phyloP scores from a whole-genome alignment of 2,113 vertebrate species.

The Calyptomena viridis region DNA sequence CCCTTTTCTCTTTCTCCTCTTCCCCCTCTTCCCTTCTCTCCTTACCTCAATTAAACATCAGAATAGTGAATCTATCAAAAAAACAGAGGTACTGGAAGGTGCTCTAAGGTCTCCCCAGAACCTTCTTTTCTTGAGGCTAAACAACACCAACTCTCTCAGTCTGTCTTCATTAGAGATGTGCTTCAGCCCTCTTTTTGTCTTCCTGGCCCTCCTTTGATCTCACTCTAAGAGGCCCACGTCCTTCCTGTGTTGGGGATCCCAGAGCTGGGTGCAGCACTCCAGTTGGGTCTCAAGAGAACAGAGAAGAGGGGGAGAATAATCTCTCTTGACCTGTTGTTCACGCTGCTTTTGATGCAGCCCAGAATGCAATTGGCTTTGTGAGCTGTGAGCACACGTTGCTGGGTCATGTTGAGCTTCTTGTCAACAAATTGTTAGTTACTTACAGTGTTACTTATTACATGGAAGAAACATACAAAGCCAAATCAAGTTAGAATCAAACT shows the following conservation, averaged over 20 bases:
- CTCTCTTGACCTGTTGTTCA: background rate
- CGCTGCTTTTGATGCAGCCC: background rate
- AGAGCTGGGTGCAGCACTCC: rapidly evolving
- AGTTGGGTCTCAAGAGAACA: background rate
- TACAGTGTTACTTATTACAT: background rate
- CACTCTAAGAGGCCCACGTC: rapidly evolving
- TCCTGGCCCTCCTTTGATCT: background rate
- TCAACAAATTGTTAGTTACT: background rate
- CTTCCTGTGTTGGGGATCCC: no score
- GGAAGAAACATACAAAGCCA: background rate
- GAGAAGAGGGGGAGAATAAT: background rate
- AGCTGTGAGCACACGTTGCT: background rate
- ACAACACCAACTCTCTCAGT: background rate
- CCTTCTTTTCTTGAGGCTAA: background rate
- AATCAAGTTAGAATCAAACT: background rate
- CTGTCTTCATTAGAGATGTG: background rate
- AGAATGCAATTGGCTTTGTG: rapidly evolving
- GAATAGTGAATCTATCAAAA: background rate
- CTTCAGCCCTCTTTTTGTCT: background rate
- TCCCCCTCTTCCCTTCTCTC: background rate
- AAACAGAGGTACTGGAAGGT: background rate
- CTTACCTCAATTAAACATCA: background rate
- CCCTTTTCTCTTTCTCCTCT: background rate
- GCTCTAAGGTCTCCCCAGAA: background rate
- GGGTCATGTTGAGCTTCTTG: background rate